These are phyloP conservation scores for Trachemys scripta DNA, from an alignment of 2,113 vertebrate species.

Conservation along the genomic window DNA sequence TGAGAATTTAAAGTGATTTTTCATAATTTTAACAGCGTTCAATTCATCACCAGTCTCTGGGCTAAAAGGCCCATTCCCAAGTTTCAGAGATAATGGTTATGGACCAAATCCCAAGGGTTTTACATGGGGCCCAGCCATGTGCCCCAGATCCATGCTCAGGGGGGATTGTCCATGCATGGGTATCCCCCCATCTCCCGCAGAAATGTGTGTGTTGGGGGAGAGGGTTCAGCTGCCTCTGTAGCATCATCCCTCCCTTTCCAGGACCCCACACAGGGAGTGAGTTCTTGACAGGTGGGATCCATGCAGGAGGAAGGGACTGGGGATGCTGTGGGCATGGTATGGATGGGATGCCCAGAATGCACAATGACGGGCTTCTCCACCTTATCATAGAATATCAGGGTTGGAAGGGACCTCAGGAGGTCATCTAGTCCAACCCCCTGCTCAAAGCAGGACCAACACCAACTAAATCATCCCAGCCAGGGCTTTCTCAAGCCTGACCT, in stretches of 20 bases:
- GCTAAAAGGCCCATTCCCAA: neutral
- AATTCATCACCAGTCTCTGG: neutral
- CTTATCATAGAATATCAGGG: no score
- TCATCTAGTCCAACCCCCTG: no score
- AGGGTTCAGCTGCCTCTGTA: neutral
- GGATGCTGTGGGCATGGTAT: neutral
- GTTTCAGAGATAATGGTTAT: neutral
- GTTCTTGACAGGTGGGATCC: neutral
- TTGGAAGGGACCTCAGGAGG: no score
- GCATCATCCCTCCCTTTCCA: neutral
- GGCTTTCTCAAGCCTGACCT: no score
- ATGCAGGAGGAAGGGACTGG: neutral
- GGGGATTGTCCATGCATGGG: neutral
- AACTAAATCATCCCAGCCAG: no score
- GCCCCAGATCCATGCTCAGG: neutral
- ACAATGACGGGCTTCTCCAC: neutral
- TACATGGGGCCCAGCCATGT: neutral
- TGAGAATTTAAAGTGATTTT: neutral
- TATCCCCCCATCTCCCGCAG: neutral
- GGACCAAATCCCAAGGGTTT: neutral
- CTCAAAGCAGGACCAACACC: no score
- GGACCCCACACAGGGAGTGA: neutral
- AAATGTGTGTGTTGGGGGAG: neutral
- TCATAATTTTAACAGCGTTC: neutral
- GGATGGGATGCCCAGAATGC: neutral